Conservation (phyloP, 2,888 invertebrate species). For the Parasteatoda lunata region DNA sequence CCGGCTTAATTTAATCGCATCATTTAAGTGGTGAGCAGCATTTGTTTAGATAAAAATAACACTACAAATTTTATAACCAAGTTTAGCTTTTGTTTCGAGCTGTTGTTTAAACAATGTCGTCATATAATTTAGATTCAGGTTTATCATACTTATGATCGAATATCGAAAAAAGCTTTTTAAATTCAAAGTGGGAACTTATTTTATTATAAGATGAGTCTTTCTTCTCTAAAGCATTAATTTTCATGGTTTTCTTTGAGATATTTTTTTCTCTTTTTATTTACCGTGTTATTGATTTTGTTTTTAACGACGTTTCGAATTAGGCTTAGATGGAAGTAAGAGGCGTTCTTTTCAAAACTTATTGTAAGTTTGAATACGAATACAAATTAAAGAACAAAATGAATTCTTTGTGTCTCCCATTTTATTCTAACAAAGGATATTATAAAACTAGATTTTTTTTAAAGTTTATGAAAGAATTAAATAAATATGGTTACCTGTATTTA, state of each 20-base stretch:
- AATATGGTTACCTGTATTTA: too few relatives aligned
- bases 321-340: neutral
- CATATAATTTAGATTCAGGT: constrained; percentile 62
- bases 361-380: too few relatives aligned
- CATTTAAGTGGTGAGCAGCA: constrained; percentile 61
- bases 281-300: constrained; percentile 3
- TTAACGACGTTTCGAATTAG: neutral
- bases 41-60: constrained; percentile 68
- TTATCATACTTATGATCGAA: constrained; percentile 46
- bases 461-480: too few relatives aligned
- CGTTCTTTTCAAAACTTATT: neutral
- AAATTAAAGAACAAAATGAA: too few relatives aligned
- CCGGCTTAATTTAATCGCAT: constrained; percentile 63
- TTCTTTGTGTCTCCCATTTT: too few relatives aligned
- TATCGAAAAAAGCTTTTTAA: constrained; percentile 48
- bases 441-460: too few relatives aligned
- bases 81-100: constrained; percentile 64
- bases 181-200: constrained; percentile 42
- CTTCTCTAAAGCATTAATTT: constrained; percentile 17
- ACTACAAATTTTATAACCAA: constrained; percentile 67
- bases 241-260: constrained; percentile 21
- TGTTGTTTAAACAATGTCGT: constrained; percentile 61
- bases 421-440: too few relatives aligned
- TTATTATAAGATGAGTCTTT: constrained; percentile 23
- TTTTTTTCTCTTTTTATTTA: neutral